Conservation (phyloP, 2,888 invertebrate species). For the Matsumyia berberina region DNA sequence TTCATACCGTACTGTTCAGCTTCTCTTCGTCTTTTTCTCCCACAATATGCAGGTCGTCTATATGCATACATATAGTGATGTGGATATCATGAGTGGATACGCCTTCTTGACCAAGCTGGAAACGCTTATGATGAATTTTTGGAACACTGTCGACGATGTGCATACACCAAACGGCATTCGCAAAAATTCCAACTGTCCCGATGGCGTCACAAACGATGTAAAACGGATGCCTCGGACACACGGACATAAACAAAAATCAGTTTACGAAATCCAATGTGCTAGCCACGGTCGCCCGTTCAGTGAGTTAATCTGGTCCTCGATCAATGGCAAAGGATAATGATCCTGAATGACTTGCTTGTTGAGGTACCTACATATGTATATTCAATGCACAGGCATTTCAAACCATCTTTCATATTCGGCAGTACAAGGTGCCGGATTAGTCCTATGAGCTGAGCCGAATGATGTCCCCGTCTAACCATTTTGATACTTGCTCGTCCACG, state of each 20-base stretch:
- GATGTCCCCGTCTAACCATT: neutral
- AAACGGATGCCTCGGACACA: conserved; percentile 75
- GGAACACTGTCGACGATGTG: conserved; percentile 77
- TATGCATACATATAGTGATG: no score
- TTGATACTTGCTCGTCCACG: neutral
- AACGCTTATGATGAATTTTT: conserved; percentile 74
- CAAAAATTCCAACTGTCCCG: conserved; percentile 77
- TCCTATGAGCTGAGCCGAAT: neutral
- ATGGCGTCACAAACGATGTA: conserved; percentile 78
- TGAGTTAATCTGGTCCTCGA: neutral
- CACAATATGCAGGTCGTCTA: no score
- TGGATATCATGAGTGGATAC: no score
- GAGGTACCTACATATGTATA: neutral
- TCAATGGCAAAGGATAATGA: neutral
- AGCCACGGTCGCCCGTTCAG: neutral
- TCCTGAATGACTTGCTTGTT: neutral
- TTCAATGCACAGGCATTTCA: neutral
- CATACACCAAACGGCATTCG: conserved; percentile 81
- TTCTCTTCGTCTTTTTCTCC: no score
- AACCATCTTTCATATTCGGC: neutral
- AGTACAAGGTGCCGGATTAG: neutral
- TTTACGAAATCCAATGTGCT: no score
- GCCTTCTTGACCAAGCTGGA: no score
- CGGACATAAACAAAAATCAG: no score
- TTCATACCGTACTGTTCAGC: conserved; percentile 50